phyloP scores from a whole-genome alignment of 2,113 vertebrate genomes.

The Pedionomus torquatus region DNA sequence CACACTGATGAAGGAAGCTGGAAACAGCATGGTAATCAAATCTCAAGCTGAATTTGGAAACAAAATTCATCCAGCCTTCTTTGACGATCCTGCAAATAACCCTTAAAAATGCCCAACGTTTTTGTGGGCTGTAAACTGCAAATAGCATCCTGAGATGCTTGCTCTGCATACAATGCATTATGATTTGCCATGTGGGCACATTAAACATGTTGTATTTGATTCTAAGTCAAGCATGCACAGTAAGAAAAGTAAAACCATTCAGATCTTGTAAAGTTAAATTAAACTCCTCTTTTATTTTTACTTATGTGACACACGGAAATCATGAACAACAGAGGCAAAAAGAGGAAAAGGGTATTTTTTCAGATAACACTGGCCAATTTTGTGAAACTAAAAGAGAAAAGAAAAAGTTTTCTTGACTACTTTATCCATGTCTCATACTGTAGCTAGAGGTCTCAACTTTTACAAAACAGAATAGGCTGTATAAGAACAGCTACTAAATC shows the following conservation, averaged over 20 bases:
- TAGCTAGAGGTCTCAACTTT: neutral
- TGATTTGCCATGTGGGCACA: neutral
- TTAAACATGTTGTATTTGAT: neutral
- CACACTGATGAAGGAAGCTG: neutral
- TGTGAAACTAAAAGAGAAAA: neutral
- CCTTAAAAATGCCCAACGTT: constrained; percentile 12
- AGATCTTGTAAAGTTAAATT: neutral
- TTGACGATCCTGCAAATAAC: constrained; percentile 14
- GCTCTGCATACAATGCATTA: neutral
- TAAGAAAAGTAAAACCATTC: neutral
- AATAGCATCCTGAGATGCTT: neutral
- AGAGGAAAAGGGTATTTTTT: neutral
- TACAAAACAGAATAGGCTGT: neutral
- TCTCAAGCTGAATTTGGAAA: constrained; percentile 37
- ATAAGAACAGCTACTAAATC: neutral
- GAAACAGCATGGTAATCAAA: neutral
- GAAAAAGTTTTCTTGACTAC: neutral
- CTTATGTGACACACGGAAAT: neutral
- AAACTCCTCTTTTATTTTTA: neutral
- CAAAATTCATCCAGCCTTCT: constrained; percentile 14
- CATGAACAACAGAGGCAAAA: neutral
- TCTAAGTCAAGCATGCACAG: neutral
- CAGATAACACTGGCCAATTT: neutral
- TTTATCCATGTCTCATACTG: neutral
- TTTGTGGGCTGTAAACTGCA: constrained; percentile 48